These are phyloP conservation scores for Mythimna albipuncta DNA, from an alignment of 2,888 invertebrate genomes.

Conservation along the genomic window DNA sequence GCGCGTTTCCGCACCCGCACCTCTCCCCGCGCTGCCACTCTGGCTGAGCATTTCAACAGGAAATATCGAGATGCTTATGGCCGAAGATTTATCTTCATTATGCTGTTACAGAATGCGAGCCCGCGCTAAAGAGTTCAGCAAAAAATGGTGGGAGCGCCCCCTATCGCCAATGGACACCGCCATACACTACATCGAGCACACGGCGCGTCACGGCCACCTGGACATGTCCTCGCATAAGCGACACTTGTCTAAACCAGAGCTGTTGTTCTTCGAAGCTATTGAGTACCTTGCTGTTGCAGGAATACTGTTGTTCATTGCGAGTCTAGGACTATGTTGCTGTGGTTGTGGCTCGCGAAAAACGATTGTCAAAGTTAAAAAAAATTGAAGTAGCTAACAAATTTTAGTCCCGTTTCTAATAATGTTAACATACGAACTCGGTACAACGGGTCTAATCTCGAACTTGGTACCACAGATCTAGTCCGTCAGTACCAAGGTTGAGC, in stretches of 20 bases:
- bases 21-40: too few species aligned
- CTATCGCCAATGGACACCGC: constrained; percentile 74
- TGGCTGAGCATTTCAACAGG: too few species aligned
- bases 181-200: constrained; percentile 71
- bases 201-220: constrained; percentile 67
- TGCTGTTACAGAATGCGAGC: constrained; percentile 67
- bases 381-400: constrained; percentile 22
- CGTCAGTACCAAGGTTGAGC: too few species aligned
- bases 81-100: not conserved
- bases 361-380: constrained; percentile 49
- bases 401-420: not conserved
- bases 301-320: constrained; percentile 13
- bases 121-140: constrained; percentile 67
- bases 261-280: constrained; percentile 65
- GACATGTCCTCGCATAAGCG: constrained; percentile 70
- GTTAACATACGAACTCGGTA: too few species aligned
- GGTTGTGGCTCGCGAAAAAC: constrained; percentile 11
- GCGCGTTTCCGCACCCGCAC: too few species aligned
- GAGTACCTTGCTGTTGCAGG: constrained; percentile 51
- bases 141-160: constrained; percentile 71
- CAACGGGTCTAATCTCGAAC: too few species aligned
- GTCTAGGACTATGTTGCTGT: constrained; percentile 25
- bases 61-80: not conserved
- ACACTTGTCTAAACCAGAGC: constrained; percentile 59
- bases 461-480: too few species aligned